These are phyloP conservation scores for Cryptoblepharus egeriae DNA, from an alignment of 2,797 vertebrate species.

Conservation along the genomic window DNA sequence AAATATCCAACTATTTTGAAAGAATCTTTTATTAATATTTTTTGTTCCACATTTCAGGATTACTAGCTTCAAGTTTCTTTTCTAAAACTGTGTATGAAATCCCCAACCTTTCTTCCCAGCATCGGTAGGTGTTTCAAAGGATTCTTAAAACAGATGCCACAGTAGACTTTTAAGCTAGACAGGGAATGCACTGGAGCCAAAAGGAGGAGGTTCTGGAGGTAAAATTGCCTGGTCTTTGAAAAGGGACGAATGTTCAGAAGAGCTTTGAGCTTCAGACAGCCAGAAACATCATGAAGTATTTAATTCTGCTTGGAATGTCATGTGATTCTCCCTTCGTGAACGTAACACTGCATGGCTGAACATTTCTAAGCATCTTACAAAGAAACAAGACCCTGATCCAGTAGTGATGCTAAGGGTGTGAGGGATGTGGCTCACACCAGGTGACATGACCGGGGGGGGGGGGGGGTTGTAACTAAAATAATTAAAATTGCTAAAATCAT, in stretches of 20 bases:
- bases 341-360: constrained; percentile 46
- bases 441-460: too few species aligned
- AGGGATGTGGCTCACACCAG: too few species aligned
- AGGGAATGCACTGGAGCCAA: constrained; percentile 37
- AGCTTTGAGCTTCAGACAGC: constrained; percentile 57
- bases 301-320: constrained; percentile 56
- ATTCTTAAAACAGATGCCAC: constrained; percentile 55
- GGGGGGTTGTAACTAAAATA: too few species aligned
- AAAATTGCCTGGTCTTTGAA: constrained; percentile 61
- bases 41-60: neutral
- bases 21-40: neutral
- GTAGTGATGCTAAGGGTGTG: too few species aligned
- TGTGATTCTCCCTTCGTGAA: constrained; percentile 35
- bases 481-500: too few species aligned
- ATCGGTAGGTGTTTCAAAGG: constrained; percentile 54
- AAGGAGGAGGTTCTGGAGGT: constrained; percentile 42
- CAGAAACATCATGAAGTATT: constrained; percentile 55
- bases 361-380: constrained; percentile 41
- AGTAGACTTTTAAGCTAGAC: constrained; percentile 54
- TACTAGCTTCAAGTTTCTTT: constrained; percentile 22
- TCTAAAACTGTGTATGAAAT: constrained; percentile 15
- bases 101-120: constrained; percentile 38
- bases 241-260: constrained; percentile 52
- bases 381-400: constrained; percentile 36
- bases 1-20: neutral